Evolutionary conservation across 2,888 invertebrate species (phyloP).

Genomic region (Habrosyne pyritoides): DNA sequence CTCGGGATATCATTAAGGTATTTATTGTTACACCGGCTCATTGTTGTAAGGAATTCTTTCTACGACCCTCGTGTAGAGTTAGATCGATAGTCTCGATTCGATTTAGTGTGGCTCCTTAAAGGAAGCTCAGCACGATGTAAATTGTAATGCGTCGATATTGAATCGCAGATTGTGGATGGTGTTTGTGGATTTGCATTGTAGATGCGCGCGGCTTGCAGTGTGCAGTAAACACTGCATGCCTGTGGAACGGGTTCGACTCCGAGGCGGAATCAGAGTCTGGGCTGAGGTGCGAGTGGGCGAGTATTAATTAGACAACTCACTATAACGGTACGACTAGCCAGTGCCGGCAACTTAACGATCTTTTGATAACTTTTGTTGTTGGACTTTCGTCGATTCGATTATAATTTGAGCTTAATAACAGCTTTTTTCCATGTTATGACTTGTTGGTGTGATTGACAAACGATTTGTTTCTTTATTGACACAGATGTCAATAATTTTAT

Average conservation of each 20-base stretch:
- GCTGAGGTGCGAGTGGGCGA: constrained; percentile 65
- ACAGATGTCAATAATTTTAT: background rate
- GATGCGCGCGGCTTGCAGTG: constrained; percentile 66
- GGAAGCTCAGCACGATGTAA: constrained; percentile 51
- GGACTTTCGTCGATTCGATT: constrained; percentile 54
- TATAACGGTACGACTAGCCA: constrained; percentile 58
- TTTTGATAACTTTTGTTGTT: constrained; percentile 68
- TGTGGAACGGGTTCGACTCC: constrained; percentile 62
- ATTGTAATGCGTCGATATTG: constrained; percentile 51
- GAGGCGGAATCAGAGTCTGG: background rate
- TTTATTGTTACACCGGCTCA: constrained; percentile 83
- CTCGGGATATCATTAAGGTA: constrained; percentile 84
- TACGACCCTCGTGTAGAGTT: constrained; percentile 71
- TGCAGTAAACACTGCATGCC: constrained; percentile 51
- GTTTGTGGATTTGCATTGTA: constrained; percentile 77
- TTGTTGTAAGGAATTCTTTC: constrained; percentile 82
- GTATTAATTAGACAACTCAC: constrained; percentile 71
- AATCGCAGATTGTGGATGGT: constrained; percentile 65
- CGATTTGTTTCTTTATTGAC: background rate
- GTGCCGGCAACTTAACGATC: constrained; percentile 61
- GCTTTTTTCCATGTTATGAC: constrained; percentile 31
- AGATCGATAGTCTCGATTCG: constrained; percentile 74
- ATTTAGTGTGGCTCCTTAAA: constrained; percentile 49
- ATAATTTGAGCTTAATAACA: constrained; percentile 52
- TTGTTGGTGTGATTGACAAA: background rate